A percentile compares a stretch with the other conserved stretches of the same genome.
Evolutionary conservation across 2,113 vertebrate species (phyloP).

Genomic region (Zosterops hypoxanthus): DNA sequence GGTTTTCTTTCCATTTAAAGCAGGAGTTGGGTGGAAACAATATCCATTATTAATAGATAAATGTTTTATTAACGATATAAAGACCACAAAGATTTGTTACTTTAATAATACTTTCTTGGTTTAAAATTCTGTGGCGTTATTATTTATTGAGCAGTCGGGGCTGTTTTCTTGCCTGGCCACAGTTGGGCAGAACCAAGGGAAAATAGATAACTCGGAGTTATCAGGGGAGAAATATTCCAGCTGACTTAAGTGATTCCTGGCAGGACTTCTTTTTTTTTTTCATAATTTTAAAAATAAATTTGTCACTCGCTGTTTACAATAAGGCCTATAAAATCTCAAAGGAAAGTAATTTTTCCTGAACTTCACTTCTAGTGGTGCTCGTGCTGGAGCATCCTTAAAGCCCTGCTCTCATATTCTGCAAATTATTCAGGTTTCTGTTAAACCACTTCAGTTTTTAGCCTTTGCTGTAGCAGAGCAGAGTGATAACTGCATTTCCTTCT

Average conservation of each 20-base stretch:
- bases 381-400: neutral
- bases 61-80: slow-evolving; percentile 77
- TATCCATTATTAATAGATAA: slow-evolving; percentile 76
- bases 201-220: neutral
- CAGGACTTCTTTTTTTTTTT: neutral
- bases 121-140: slow-evolving; percentile 61
- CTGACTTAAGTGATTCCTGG: neutral
- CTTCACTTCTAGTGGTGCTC: neutral
- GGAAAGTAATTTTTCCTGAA: neutral
- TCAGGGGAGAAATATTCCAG: neutral
- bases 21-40: slow-evolving; percentile 30
- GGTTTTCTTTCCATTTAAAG: neutral
- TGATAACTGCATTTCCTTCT: neutral
- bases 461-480: neutral
- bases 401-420: neutral
- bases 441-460: neutral
- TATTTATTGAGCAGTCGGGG: slow-evolving; percentile 61
- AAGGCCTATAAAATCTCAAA: neutral
- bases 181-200: neutral
- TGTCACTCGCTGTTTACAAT: neutral
- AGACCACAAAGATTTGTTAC: slow-evolving; percentile 77
- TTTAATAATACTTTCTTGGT: slow-evolving; percentile 77
- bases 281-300: neutral
- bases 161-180: slow-evolving; percentile 37
- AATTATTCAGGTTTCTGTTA: neutral